Evolutionary conservation across 2,113 vertebrate genomes (phyloP).

Genomic region (Festucalex cinctus): DNA sequence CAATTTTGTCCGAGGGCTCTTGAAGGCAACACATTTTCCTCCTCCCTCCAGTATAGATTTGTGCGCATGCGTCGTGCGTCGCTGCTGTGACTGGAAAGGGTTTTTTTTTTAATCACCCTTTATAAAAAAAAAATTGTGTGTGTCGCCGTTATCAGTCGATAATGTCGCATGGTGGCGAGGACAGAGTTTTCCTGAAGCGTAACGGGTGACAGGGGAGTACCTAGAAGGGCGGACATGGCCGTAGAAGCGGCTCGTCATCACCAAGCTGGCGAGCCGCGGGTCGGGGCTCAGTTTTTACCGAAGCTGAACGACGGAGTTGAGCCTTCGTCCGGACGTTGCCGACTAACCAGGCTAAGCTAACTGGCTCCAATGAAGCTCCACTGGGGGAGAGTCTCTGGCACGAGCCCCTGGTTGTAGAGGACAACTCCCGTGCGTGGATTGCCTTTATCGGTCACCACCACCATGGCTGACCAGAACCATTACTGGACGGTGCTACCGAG

Average conservation of each 20-base stretch:
- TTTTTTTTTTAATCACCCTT: slow-evolving; percentile 26
- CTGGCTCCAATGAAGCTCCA: background rate
- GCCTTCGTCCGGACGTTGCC: slow-evolving; percentile 32
- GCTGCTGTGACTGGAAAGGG: slow-evolving; percentile 56
- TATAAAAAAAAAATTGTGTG: too few species aligned
- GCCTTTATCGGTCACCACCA: slow-evolving; percentile 24
- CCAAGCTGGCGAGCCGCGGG: slow-evolving; percentile 27
- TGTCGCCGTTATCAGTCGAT: background rate
- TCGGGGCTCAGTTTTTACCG: slow-evolving; percentile 40
- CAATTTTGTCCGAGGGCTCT: background rate
- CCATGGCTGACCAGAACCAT: slow-evolving; percentile 86
- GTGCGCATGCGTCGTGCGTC: slow-evolving; percentile 40
- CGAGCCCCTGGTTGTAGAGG: slow-evolving; percentile 21
- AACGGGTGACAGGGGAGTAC: background rate
- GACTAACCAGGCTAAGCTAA: slow-evolving; percentile 32
- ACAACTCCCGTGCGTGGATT: slow-evolving; percentile 7
- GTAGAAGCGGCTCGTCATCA: background rate
- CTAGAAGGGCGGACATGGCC: slow-evolving; percentile 33
- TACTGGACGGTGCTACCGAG: slow-evolving; percentile 84
- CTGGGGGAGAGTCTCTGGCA: slow-evolving; percentile 11
- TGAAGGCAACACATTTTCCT: slow-evolving; percentile 38
- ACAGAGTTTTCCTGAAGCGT: background rate
- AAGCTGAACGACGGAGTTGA: slow-evolving; percentile 45
- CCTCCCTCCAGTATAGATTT: slow-evolving; percentile 14
- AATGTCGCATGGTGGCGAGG: slow-evolving; percentile 6